Percentiles rank a stretch among this genome's conserved stretches.
phyloP scores from a whole-genome alignment of 1,140 invertebrate species.

The Drosophila murphyi region DNA sequence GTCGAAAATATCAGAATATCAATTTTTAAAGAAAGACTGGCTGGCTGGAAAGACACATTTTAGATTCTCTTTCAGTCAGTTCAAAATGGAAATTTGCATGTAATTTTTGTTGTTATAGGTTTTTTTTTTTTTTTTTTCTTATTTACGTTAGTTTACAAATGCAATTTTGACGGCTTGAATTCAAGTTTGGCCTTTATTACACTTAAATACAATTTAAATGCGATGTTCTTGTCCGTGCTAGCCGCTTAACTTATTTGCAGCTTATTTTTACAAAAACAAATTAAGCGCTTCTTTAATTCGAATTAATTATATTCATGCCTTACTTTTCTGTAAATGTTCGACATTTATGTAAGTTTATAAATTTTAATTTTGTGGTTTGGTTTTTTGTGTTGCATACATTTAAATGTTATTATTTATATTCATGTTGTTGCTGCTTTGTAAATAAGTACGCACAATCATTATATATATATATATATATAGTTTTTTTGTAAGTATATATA shows the following conservation, averaged over 20 bases:
- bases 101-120: conserved; percentile 3
- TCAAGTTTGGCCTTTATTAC: conserved; percentile 60
- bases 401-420: conserved; percentile 59
- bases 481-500: conserved; percentile 41
- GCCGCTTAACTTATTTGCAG: conserved; percentile 58
- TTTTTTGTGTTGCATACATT: conserved; percentile 46
- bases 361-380: conserved; percentile 18
- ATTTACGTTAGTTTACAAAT: conserved; percentile 74
- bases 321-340: conserved; percentile 47
- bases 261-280: conserved; percentile 43
- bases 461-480: conserved; percentile 27
- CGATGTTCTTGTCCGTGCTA: conserved; percentile 48
- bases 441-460: conserved; percentile 67
- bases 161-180: conserved; percentile 75
- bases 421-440: conserved; percentile 70
- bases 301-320: conserved; percentile 57
- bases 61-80: conserved; percentile 1
- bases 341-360: conserved; percentile 29
- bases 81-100: conserved; percentile 34
- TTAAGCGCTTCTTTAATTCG: conserved; percentile 42
- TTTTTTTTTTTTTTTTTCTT: conserved; percentile 25
- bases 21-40: conserved; percentile 19
- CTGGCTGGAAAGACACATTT: conserved; percentile 26
- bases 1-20: not conserved
- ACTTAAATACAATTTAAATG: conserved; percentile 78